Percentiles rank a stretch among this genome's conserved stretches.
These are phyloP conservation scores for Caerostris extrusa DNA, from an alignment of 1,140 invertebrate species.

Conservation along the genomic window DNA sequence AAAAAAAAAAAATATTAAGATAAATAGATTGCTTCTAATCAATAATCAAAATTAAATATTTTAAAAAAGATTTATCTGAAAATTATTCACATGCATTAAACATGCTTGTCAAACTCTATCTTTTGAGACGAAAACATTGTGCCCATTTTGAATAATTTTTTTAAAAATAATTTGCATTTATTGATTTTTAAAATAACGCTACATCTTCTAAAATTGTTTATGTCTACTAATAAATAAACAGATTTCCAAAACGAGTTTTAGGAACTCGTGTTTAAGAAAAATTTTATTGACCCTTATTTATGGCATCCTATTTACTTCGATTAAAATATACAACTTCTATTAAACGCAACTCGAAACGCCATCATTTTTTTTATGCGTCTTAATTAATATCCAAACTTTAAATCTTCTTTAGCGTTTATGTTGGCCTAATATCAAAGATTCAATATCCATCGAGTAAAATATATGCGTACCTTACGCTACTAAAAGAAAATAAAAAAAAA, in stretches of 20 bases:
- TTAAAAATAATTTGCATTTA: background rate
- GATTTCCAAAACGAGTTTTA: background rate
- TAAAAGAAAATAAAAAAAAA: background rate
- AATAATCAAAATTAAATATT: too few relatives aligned
- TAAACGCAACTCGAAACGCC: background rate
- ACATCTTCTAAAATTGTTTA: background rate
- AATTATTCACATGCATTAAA: too few relatives aligned
- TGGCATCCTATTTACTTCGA: constrained; percentile 3
- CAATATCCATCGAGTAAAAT: background rate
- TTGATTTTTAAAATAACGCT: background rate
- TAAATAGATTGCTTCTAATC: too few relatives aligned
- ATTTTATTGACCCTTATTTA: background rate
- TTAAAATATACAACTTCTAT: background rate
- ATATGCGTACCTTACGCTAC: background rate
- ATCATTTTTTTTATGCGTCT: background rate
- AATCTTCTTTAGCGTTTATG: background rate
- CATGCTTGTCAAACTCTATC: too few relatives aligned
- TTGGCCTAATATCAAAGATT: background rate
- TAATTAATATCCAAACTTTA: constrained; percentile 1
- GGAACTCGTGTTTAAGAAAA: background rate
- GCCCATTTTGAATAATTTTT: too few relatives aligned
- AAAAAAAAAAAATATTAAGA: too few relatives aligned
- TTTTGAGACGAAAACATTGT: too few relatives aligned
- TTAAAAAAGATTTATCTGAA: too few relatives aligned
- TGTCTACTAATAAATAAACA: background rate